These are phyloP conservation scores for Brenthis hecate DNA, from an alignment of 2,888 invertebrate species.

Conservation along the genomic window DNA sequence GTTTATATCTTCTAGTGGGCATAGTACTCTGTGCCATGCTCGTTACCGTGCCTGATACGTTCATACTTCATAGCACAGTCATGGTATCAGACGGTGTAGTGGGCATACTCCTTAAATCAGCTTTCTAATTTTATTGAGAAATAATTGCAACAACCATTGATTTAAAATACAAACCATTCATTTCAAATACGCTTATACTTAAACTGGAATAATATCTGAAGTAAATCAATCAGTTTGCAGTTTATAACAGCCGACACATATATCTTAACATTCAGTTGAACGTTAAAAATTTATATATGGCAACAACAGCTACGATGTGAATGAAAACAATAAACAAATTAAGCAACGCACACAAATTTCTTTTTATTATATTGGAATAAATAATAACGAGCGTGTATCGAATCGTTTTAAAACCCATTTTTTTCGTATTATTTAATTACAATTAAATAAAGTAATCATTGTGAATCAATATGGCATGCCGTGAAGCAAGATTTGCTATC, in stretches of 20 bases:
- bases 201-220: conserved; percentile 15
- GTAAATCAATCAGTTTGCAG: conserved; percentile 26
- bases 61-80: too few relatives aligned
- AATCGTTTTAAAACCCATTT: conserved; percentile 13
- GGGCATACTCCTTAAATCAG: too few relatives aligned
- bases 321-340: conserved; percentile 23
- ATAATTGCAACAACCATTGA: conserved; percentile 14
- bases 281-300: conserved; percentile 21
- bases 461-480: too few relatives aligned
- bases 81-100: too few relatives aligned
- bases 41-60: too few relatives aligned
- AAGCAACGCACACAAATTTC: conserved; percentile 15
- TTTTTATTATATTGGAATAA: conserved; percentile 10
- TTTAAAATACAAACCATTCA: conserved; percentile 11
- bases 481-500: too few relatives aligned
- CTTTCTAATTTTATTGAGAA: conserved; percentile 15
- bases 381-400: conserved; percentile 16
- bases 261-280: conserved; percentile 25
- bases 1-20: too few relatives aligned
- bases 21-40: too few relatives aligned
- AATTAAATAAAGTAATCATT: too few relatives aligned
- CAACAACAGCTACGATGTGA: conserved; percentile 16
- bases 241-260: conserved; percentile 18
- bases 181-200: conserved; percentile 11
- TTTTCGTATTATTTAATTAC: not conserved